phyloP scores from a whole-genome alignment of 1,140 invertebrate genomes.

The Wasmannia auropunctata region DNA sequence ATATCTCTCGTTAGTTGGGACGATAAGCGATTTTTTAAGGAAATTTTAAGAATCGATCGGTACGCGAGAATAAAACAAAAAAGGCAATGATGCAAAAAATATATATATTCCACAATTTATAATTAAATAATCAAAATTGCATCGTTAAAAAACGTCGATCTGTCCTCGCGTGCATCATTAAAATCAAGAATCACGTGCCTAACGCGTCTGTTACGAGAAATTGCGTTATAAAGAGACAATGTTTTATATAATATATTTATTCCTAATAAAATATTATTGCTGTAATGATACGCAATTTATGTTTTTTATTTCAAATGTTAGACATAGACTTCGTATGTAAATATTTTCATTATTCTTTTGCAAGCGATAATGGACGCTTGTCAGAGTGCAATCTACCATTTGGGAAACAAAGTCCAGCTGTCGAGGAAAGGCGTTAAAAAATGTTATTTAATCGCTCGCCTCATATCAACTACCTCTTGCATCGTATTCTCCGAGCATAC shows the following conservation, averaged over 20 bases:
- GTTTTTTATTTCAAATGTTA: not conserved
- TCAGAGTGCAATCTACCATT: not conserved
- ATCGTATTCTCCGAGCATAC: not conserved
- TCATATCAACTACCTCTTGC: not conserved
- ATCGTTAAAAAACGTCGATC: too few relatives aligned
- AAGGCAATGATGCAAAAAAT: not conserved
- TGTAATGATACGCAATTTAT: not conserved
- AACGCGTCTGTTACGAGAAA: not conserved
- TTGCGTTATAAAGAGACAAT: not conserved
- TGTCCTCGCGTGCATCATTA: not conserved
- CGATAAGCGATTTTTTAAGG: not conserved
- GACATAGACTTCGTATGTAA: not conserved
- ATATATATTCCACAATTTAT: not conserved
- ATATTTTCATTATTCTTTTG: conserved; percentile 17
- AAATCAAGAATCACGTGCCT: not conserved
- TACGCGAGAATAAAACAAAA: not conserved
- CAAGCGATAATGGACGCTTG: not conserved
- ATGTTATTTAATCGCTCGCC: conserved; percentile 30
- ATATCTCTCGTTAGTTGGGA: not conserved
- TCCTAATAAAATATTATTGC: not conserved
- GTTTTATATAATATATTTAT: not conserved
- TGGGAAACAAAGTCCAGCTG: conserved; percentile 20
- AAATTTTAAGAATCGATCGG: not conserved
- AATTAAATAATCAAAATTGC: too few relatives aligned
- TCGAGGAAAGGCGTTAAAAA: conserved; percentile 26